A percentile compares a stretch with the other conserved stretches of the same genome.
Evolutionary conservation across 2,797 vertebrate species (phyloP).

Genomic region (Arrhamphus sclerolepis): DNA sequence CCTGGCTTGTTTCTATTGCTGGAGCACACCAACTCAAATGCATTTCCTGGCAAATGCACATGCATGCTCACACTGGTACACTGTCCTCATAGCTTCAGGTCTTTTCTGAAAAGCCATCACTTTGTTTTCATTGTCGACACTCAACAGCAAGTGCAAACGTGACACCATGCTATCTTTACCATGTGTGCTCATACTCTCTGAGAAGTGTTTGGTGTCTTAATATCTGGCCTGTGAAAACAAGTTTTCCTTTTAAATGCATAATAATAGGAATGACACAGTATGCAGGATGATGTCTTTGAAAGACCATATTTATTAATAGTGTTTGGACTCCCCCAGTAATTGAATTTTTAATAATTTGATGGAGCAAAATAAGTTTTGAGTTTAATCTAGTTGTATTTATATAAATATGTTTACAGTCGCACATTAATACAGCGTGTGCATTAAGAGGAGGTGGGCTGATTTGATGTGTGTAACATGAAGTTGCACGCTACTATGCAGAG

Average conservation of each 20-base stretch:
- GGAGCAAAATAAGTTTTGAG: not conserved
- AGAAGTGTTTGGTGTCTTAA: not conserved
- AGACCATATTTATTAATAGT: not conserved
- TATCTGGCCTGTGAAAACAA: not conserved
- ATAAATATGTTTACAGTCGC: not conserved
- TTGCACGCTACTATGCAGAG: too few species aligned
- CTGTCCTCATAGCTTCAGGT: constrained; percentile 9
- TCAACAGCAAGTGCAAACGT: constrained; percentile 7
- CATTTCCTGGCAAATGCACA: constrained; percentile 30
- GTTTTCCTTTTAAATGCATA: not conserved
- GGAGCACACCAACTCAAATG: constrained; percentile 27
- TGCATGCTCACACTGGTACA: constrained; percentile 10
- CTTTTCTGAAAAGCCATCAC: constrained; percentile 2
- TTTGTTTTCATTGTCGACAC: constrained; percentile 5
- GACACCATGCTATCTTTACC: not conserved
- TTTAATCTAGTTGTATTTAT: not conserved
- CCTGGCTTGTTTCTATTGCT: constrained; percentile 47
- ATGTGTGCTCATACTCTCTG: not conserved
- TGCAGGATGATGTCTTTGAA: not conserved
- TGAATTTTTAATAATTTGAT: constrained; percentile 1
- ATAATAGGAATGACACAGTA: not conserved
- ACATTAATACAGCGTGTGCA: too few species aligned
- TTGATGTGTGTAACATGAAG: too few species aligned
- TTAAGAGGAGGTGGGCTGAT: too few species aligned
- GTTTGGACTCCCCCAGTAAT: not conserved